Evolutionary conservation across 2,113 vertebrate species (phyloP).

Genomic region (Clarias magur): DNA sequence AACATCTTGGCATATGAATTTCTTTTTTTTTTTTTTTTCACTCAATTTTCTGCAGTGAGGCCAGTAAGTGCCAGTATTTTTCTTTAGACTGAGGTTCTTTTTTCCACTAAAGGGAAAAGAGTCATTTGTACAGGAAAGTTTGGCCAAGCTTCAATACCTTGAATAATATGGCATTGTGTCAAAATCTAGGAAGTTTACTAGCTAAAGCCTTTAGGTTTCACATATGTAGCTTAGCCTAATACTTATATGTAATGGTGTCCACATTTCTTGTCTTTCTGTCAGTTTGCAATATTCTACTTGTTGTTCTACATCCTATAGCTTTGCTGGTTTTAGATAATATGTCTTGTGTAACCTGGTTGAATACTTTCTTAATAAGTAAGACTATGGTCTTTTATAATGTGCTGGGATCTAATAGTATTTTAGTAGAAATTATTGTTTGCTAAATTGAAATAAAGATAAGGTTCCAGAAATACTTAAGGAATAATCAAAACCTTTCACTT

Average conservation of each 20-base stretch:
- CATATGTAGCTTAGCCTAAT: background rate
- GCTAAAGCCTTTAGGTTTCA: slow-evolving; percentile 17
- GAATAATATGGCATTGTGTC: slow-evolving; percentile 35
- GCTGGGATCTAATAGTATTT: background rate
- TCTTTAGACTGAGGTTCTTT: slow-evolving; percentile 28
- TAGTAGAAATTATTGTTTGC: background rate
- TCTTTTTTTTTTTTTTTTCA: slow-evolving; percentile 2
- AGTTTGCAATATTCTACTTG: slow-evolving; percentile 20
- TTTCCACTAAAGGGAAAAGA: slow-evolving; percentile 45
- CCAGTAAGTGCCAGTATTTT: slow-evolving; percentile 18
- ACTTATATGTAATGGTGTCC: background rate
- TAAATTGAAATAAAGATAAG: background rate
- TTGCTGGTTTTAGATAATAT: background rate
- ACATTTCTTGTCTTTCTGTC: slow-evolving; percentile 29
- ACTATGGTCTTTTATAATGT: background rate
- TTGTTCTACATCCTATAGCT: background rate
- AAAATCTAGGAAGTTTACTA: slow-evolving; percentile 16
- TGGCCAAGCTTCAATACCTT: slow-evolving; percentile 26
- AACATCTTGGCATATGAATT: slow-evolving; percentile 6
- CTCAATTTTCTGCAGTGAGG: slow-evolving; percentile 11
- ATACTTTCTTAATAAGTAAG: background rate
- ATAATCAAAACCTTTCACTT: background rate
- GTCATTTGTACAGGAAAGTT: slow-evolving; percentile 31
- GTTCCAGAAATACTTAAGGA: background rate
- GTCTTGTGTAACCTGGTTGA: background rate